phyloP scores from a whole-genome alignment of 2,113 vertebrate species.

The Phrynosoma blainvillii region DNA sequence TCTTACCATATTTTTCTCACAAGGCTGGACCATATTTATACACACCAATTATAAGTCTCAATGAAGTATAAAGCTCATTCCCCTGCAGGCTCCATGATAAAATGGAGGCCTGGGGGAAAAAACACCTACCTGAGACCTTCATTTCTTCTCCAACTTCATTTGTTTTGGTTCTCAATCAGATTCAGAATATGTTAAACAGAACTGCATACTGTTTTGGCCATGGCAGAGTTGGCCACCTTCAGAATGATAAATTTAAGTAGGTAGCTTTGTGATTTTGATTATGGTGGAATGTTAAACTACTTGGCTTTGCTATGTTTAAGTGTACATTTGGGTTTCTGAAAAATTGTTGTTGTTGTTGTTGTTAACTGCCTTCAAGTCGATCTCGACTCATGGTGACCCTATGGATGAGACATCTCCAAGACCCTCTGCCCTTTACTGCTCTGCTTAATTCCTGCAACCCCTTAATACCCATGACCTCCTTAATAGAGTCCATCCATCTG shows the following conservation, averaged over 20 bases:
- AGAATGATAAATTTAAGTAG: conserved; percentile 7
- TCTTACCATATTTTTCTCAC: neutral
- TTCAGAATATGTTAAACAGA: neutral
- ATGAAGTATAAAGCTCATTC: neutral
- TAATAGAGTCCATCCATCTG: too few species aligned
- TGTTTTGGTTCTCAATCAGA: neutral
- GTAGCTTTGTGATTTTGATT: conserved; percentile 38
- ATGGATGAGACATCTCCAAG: too few species aligned
- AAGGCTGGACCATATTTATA: neutral
- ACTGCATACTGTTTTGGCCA: neutral
- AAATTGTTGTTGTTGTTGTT: too few species aligned
- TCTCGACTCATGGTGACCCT: too few species aligned
- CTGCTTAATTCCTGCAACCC: too few species aligned
- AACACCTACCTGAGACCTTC: neutral
- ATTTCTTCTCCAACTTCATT: neutral
- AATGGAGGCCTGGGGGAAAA: neutral
- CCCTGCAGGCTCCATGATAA: neutral
- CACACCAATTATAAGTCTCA: neutral
- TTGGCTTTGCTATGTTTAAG: conserved; percentile 44
- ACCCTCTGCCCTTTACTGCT: too few species aligned
- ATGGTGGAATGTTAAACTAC: conserved; percentile 53
- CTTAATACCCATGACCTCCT: too few species aligned
- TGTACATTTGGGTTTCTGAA: conserved; percentile 45
- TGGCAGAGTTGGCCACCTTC: neutral
- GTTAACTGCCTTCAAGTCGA: too few species aligned